A percentile compares a stretch with the other conserved stretches of the same genome.
phyloP scores from a whole-genome alignment of 2,888 invertebrate species.

The Thereva nobilitata region DNA sequence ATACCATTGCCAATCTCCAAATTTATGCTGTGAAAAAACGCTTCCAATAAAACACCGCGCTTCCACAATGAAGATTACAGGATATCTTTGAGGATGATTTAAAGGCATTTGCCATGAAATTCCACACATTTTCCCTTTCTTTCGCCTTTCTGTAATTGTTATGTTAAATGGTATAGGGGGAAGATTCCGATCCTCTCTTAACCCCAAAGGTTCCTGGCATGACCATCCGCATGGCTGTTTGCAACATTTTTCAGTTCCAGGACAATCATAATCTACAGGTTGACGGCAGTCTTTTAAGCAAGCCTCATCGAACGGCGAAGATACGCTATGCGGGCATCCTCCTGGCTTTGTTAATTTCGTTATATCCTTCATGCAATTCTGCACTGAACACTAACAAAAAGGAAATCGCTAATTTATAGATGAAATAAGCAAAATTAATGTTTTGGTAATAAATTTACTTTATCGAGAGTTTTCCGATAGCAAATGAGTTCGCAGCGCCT shows the following conservation, averaged over 20 bases:
- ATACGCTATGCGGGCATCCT: slow-evolving; percentile 49
- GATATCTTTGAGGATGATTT: slow-evolving; percentile 35
- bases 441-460: slow-evolving; percentile 26
- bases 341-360: slow-evolving; percentile 51
- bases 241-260: slow-evolving; percentile 72
- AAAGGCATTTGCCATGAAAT: slow-evolving; percentile 40
- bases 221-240: slow-evolving; percentile 69
- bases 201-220: slow-evolving; percentile 67
- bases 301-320: slow-evolving; percentile 45
- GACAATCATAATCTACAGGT: slow-evolving; percentile 67
- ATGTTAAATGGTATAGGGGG: slow-evolving; percentile 68
- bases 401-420: slow-evolving; percentile 13
- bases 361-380: slow-evolving; percentile 47
- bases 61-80: slow-evolving; percentile 66
- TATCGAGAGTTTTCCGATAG: slow-evolving; percentile 21
- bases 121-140: slow-evolving; percentile 35
- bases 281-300: slow-evolving; percentile 53
- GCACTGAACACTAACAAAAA: slow-evolving; percentile 35
- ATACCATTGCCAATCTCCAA: slow-evolving; percentile 66
- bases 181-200: slow-evolving; percentile 59
- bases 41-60: slow-evolving; percentile 73
- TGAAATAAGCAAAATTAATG: background rate
- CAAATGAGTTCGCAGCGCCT: slow-evolving; percentile 34
- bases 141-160: slow-evolving; percentile 62
- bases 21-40: slow-evolving; percentile 65